Evolutionary conservation across 2,888 invertebrate species (phyloP).

Genomic region (Tenthredo mesomela): DNA sequence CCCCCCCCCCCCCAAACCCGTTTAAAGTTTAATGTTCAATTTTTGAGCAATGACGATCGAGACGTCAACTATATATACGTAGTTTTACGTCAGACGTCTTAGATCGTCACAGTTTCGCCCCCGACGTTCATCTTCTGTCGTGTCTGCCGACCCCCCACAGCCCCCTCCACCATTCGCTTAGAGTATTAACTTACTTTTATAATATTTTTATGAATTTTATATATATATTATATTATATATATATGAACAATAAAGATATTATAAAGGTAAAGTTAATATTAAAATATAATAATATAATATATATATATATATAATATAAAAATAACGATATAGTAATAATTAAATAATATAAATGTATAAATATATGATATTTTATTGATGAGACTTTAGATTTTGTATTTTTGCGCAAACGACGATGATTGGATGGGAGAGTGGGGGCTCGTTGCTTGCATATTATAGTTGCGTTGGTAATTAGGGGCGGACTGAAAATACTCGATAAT

Average conservation of each 20-base stretch:
- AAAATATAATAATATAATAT: no score
- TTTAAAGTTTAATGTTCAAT: neutral
- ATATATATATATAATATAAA: no score
- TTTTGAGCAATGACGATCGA: slow-evolving; percentile 13
- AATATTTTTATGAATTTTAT: slow-evolving; percentile 50
- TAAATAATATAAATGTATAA: slow-evolving; percentile 67
- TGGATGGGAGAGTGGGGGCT: neutral
- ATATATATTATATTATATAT: no score
- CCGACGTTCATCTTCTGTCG: neutral
- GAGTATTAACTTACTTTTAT: slow-evolving; percentile 75
- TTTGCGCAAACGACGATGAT: slow-evolving; percentile 71
- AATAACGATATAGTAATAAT: slow-evolving; percentile 71
- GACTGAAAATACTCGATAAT: no score
- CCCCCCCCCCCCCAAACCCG: neutral
- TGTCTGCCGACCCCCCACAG: slow-evolving; percentile 64
- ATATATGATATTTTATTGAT: slow-evolving; percentile 73
- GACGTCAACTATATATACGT: neutral
- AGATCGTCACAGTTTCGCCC: neutral
- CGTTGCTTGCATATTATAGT: no score
- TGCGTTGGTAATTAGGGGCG: no score
- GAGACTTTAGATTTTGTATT: slow-evolving; percentile 76
- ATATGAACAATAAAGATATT: no score
- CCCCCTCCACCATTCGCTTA: slow-evolving; percentile 72
- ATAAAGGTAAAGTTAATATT: no score
- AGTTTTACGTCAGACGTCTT: neutral